phyloP scores from a whole-genome alignment of 2,113 vertebrate species.

The Ardeotis arabs region DNA sequence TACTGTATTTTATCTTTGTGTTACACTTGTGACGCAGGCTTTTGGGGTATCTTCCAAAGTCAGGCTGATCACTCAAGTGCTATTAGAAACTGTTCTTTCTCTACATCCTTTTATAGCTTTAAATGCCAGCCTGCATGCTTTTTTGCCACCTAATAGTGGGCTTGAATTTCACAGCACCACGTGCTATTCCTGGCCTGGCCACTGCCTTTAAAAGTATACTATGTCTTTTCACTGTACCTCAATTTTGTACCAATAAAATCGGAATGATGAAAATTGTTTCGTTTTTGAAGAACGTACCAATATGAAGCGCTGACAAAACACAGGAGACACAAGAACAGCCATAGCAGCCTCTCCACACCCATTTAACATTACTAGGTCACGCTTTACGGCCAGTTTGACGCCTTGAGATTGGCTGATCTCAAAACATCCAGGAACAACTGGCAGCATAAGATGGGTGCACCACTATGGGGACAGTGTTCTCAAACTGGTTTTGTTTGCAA shows the following conservation, averaged over 20 bases:
- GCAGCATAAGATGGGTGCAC: rapidly evolving
- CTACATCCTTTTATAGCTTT: neutral
- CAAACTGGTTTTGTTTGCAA: neutral
- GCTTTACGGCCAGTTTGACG: neutral
- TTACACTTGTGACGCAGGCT: neutral
- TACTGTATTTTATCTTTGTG: neutral
- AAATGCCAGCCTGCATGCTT: neutral
- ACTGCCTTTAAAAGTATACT: neutral
- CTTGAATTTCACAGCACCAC: neutral
- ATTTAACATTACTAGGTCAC: neutral
- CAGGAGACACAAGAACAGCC: neutral
- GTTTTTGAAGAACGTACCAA: neutral
- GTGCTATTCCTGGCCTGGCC: neutral
- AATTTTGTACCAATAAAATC: neutral
- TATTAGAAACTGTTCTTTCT: neutral
- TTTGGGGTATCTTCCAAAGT: neutral
- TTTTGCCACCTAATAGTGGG: neutral
- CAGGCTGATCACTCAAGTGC: neutral
- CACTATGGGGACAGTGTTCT: rapidly evolving
- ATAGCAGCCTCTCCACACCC: neutral
- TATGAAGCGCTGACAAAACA: neutral
- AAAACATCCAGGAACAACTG: neutral
- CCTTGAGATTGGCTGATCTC: neutral
- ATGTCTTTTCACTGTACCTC: neutral
- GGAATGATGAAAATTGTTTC: neutral